A percentile compares a stretch with the other conserved stretches of the same genome.
These are phyloP conservation scores for Neoascia interrupta DNA, from an alignment of 2,888 invertebrate species.

Conservation along the genomic window DNA sequence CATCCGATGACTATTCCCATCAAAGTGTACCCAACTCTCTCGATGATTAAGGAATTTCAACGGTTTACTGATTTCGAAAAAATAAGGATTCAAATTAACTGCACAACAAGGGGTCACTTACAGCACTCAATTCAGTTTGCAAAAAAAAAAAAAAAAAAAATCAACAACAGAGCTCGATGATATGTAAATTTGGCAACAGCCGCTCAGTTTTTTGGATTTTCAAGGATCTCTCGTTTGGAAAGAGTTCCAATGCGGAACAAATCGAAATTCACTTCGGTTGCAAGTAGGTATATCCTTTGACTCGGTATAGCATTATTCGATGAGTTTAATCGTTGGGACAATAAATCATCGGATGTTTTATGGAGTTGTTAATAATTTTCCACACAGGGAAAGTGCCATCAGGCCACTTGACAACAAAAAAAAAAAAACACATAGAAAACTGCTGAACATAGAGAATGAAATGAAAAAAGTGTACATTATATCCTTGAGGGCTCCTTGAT, in stretches of 20 bases:
- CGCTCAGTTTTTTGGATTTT: no score
- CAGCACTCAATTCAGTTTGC: background rate
- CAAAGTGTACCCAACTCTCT: slow-evolving; percentile 28
- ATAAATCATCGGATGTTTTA: slow-evolving; percentile 62
- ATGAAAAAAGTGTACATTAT: slow-evolving; percentile 14
- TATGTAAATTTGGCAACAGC: slow-evolving; percentile 58
- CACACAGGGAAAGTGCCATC: slow-evolving; percentile 13
- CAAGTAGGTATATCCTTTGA: slow-evolving; percentile 57
- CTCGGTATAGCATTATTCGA: slow-evolving; percentile 26
- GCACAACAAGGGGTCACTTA: slow-evolving; percentile 40
- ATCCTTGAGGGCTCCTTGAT: slow-evolving; percentile 53
- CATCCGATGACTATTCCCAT: slow-evolving; percentile 47
- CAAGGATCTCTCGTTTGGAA: slow-evolving; percentile 16
- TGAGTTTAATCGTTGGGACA: slow-evolving; percentile 25
- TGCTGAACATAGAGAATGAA: slow-evolving; percentile 23
- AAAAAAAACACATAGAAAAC: background rate
- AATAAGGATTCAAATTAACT: slow-evolving; percentile 52
- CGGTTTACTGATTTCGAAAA: slow-evolving; percentile 52
- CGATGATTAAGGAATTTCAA: slow-evolving; percentile 65
- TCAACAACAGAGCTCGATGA: slow-evolving; percentile 12
- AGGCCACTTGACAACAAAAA: slow-evolving; percentile 17
- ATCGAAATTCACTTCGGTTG: slow-evolving; percentile 52
- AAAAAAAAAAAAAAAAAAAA: no score
- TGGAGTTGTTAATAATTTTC: slow-evolving; percentile 64
- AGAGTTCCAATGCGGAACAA: slow-evolving; percentile 67